Evolutionary conservation across 2,797 vertebrate genomes (phyloP).

Genomic region (Channa striata): DNA sequence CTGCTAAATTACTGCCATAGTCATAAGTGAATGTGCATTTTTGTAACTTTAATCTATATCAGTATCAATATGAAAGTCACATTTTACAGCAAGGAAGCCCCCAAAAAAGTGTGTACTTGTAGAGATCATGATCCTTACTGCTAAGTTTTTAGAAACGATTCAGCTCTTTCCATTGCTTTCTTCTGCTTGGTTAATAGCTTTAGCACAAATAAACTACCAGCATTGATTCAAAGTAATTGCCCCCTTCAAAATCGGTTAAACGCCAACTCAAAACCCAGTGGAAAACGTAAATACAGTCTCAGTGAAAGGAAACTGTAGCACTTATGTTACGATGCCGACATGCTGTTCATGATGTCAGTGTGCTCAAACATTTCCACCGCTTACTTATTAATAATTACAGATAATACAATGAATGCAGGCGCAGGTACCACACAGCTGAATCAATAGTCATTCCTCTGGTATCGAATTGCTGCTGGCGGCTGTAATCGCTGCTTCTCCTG

Average conservation of each 20-base stretch:
- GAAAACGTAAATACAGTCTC: constrained; percentile 33
- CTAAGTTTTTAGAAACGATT: background rate
- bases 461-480: constrained; percentile 19
- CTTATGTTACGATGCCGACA: constrained; percentile 38
- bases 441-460: constrained; percentile 36
- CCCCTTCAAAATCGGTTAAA: constrained; percentile 32
- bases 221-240: constrained; percentile 34
- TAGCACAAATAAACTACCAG: constrained; percentile 16
- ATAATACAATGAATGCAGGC: constrained; percentile 36
- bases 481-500: constrained; percentile 17
- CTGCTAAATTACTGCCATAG: too few species aligned
- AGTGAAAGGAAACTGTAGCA: constrained; percentile 25
- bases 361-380: constrained; percentile 20
- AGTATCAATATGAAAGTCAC: too few species aligned
- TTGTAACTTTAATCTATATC: too few species aligned
- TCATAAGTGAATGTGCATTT: too few species aligned
- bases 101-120: background rate
- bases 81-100: too few species aligned
- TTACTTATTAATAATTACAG: constrained; percentile 39
- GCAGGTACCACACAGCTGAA: constrained; percentile 22
- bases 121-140: background rate
- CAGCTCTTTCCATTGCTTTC: background rate
- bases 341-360: constrained; percentile 24
- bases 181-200: constrained; percentile 13
- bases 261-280: constrained; percentile 18